Conservation (phyloP, 2,888 invertebrate genomes). For the Sphaerophoria rueppellii region DNA sequence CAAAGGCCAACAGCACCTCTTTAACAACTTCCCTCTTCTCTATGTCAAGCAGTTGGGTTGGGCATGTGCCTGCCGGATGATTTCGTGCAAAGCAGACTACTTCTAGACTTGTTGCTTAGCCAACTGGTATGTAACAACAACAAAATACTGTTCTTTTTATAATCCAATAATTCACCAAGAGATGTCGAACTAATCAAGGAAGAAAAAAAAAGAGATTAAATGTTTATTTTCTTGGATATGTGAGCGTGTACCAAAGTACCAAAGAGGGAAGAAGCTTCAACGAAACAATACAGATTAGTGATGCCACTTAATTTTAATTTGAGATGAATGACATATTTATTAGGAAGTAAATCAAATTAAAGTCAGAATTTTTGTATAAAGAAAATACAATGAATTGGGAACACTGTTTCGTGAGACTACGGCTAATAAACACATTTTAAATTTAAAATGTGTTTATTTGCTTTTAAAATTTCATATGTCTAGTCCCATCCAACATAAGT, state of each 20-base stretch:
- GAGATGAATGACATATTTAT: no score
- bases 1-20: slow-evolving; percentile 16
- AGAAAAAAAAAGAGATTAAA: slow-evolving; percentile 15
- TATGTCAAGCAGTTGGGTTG: slow-evolving; percentile 23
- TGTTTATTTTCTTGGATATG: not conserved
- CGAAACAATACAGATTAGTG: not conserved
- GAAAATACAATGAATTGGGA: no score
- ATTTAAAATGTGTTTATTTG: no score
- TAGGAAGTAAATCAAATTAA: not conserved
- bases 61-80: slow-evolving; percentile 42
- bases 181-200: slow-evolving; percentile 37
- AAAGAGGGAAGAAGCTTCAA: not conserved
- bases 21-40: slow-evolving; percentile 1
- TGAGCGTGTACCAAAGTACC: not conserved
- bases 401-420: no score
- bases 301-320: slow-evolving; percentile 7
- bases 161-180: slow-evolving; percentile 68
- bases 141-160: slow-evolving; percentile 29
- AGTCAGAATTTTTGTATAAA: no score
- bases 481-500: no score
- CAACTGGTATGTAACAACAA: slow-evolving; percentile 25
- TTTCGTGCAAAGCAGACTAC: not conserved
- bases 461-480: no score
- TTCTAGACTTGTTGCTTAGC: slow-evolving; percentile 20
- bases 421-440: no score